Evolutionary conservation across 2,888 invertebrate genomes (phyloP).

Genomic region (Automeris io): DNA sequence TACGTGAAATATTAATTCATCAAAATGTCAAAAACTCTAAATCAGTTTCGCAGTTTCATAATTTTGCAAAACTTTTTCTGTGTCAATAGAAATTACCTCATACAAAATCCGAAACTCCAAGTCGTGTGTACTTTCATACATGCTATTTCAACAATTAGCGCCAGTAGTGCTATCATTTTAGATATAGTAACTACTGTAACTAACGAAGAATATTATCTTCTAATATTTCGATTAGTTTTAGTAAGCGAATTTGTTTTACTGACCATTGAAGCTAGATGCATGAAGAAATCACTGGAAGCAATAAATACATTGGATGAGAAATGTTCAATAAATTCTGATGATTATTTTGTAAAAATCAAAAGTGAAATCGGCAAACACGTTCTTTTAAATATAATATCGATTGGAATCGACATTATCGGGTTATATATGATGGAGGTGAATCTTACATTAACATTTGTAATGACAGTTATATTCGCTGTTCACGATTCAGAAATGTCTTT

Average conservation of each 20-base stretch:
- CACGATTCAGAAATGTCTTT: slow-evolving; percentile 47
- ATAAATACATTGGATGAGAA: slow-evolving; percentile 37
- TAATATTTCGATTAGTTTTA: slow-evolving; percentile 24
- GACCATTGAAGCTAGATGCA: slow-evolving; percentile 18
- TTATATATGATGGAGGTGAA: slow-evolving; percentile 18
- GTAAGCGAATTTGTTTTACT: slow-evolving; percentile 25
- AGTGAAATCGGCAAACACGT: slow-evolving; percentile 14
- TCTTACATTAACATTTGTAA: slow-evolving; percentile 17
- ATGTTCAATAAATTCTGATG: slow-evolving; percentile 23
- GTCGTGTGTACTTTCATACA: slow-evolving; percentile 29
- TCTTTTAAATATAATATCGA: slow-evolving; percentile 19
- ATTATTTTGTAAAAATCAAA: slow-evolving; percentile 20
- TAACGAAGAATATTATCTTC: slow-evolving; percentile 6
- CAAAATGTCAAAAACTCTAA: slow-evolving; percentile 16
- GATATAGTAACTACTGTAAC: slow-evolving; percentile 21
- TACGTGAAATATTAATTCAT: too few species aligned
- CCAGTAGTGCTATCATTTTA: slow-evolving; percentile 15
- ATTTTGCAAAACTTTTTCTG: slow-evolving; percentile 38
- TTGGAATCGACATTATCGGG: slow-evolving; percentile 31
- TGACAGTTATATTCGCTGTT: slow-evolving; percentile 33
- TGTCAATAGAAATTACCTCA: slow-evolving; percentile 40
- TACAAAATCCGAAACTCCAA: slow-evolving; percentile 19
- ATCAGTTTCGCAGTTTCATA: slow-evolving; percentile 26
- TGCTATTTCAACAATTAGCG: slow-evolving; percentile 10
- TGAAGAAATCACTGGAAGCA: slow-evolving; percentile 22